These are phyloP conservation scores for Megaptera novaeangliae DNA, from an alignment of 2,113 vertebrate species.

Conservation along the genomic window DNA sequence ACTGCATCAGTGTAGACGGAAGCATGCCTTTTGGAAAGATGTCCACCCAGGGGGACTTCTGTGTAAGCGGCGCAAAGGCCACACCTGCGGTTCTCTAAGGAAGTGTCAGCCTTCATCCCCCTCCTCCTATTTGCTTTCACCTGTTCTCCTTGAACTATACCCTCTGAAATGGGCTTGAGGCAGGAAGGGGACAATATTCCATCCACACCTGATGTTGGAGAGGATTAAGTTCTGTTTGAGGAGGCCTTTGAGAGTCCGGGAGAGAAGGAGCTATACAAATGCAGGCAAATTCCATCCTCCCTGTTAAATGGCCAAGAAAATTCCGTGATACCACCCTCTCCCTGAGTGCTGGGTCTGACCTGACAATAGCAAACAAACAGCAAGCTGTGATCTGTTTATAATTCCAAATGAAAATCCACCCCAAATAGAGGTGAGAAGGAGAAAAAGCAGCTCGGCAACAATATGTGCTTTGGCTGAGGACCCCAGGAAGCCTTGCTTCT, in stretches of 20 bases:
- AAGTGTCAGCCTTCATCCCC: neutral
- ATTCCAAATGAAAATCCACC: slow-evolving; percentile 65
- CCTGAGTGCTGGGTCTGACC: slow-evolving; percentile 42
- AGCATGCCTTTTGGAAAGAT: neutral
- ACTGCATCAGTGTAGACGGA: neutral
- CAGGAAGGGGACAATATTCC: no score
- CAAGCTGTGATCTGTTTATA: slow-evolving; percentile 70
- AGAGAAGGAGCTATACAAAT: slow-evolving; percentile 8
- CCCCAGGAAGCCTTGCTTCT: slow-evolving; percentile 34
- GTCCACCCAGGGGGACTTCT: neutral
- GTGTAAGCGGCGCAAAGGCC: neutral
- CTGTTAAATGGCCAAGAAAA: slow-evolving; percentile 56
- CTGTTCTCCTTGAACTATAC: neutral
- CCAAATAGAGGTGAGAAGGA: slow-evolving; percentile 31
- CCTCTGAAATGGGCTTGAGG: neutral
- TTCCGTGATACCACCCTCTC: neutral
- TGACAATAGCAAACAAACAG: slow-evolving; percentile 59
- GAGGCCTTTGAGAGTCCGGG: neutral
- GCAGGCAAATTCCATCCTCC: slow-evolving; percentile 1
- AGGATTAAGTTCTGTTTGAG: slow-evolving; percentile 29
- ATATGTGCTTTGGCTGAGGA: slow-evolving; percentile 50
- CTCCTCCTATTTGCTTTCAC: neutral
- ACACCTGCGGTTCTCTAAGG: neutral
- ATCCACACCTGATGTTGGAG: neutral
- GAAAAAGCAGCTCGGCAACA: neutral